phyloP scores from a whole-genome alignment of 2,113 vertebrate genomes.

The Pseudorhombus dupliciocellatus region DNA sequence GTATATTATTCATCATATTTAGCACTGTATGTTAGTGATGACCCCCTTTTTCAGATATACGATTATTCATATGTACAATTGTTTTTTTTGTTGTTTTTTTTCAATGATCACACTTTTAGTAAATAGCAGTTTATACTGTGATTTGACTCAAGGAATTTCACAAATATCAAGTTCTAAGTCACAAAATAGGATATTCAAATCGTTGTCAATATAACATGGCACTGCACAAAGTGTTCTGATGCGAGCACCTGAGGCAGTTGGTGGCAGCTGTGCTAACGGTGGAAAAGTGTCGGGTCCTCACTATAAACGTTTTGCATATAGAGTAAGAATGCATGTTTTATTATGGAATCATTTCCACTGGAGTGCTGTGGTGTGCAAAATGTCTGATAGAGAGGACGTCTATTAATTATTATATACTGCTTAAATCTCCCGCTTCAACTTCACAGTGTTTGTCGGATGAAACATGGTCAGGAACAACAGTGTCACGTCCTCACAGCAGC shows the following conservation, averaged over 20 bases:
- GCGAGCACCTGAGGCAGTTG: neutral
- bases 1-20: neutral
- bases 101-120: neutral
- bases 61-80: neutral
- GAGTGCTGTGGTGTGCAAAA: neutral
- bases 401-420: neutral
- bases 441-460: slow-evolving; percentile 24
- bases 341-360: neutral
- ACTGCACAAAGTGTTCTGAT: neutral
- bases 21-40: neutral
- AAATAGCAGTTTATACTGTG: neutral
- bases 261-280: no score
- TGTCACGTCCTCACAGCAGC: slow-evolving; percentile 31
- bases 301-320: neutral
- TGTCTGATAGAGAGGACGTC: neutral
- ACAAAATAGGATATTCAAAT: no score
- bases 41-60: neutral
- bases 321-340: neutral
- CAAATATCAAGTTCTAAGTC: no score
- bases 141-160: neutral
- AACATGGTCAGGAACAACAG: slow-evolving; percentile 33
- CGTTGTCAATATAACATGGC: no score
- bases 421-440: slow-evolving; percentile 6
- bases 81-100: no score
- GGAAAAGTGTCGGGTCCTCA: neutral